These are phyloP conservation scores for Lagocephalus sceleratus DNA, from an alignment of 2,797 vertebrate genomes.

Conservation along the genomic window DNA sequence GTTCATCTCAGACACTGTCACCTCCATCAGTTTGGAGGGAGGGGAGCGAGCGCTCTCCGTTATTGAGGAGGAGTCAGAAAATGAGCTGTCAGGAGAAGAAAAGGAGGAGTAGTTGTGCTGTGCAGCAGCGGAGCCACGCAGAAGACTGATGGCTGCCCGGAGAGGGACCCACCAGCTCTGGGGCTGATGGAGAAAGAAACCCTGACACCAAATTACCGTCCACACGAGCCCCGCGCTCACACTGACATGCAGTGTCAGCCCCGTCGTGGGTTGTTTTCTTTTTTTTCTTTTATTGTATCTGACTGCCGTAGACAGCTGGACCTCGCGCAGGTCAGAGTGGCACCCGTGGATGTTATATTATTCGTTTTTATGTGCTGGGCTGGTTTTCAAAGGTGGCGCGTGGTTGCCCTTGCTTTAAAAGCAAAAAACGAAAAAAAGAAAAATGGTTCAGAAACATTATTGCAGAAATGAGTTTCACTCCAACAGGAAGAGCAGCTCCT, in stretches of 20 bases:
- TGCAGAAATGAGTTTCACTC: too few relatives aligned
- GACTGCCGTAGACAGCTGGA: neutral
- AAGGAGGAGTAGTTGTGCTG: neutral
- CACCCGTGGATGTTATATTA: neutral
- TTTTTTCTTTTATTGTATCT: neutral
- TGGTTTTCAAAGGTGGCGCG: too few relatives aligned
- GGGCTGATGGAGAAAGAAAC: neutral
- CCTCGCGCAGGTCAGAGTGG: neutral
- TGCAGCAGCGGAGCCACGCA: neutral
- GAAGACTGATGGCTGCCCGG: neutral
- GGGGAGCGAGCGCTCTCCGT: neutral
- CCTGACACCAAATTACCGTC: neutral
- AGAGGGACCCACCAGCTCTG: neutral
- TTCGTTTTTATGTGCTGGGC: too few relatives aligned
- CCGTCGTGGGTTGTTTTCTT: neutral
- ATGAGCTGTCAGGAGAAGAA: slow-evolving; percentile 1
- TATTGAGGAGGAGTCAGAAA: neutral
- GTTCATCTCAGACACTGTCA: too few relatives aligned
- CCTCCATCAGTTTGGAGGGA: too few relatives aligned
- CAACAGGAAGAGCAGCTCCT: too few relatives aligned
- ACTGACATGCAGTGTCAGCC: neutral
- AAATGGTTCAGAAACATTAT: too few relatives aligned
- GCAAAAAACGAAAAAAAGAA: too few relatives aligned
- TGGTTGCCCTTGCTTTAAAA: too few relatives aligned
- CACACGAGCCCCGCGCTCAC: neutral